Evolutionary conservation across 2,797 vertebrate genomes (phyloP).

Genomic region (Sebastes miniatus): DNA sequence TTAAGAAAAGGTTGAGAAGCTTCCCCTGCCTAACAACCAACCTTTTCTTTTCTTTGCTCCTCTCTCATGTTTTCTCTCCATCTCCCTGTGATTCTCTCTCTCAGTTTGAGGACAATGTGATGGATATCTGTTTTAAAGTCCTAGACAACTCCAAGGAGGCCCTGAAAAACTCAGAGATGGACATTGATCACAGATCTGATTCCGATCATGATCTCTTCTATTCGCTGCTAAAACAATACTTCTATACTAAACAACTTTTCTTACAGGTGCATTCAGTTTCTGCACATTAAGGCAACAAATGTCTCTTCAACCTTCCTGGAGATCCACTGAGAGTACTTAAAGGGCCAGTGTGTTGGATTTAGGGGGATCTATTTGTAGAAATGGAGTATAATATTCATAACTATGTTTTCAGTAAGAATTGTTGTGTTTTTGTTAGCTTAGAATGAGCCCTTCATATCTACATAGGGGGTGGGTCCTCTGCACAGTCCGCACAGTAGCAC

Average conservation of each 20-base stretch:
- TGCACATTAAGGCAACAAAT: too few relatives aligned
- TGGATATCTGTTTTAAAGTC: slow-evolving; percentile 89
- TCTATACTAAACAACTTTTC: too few relatives aligned
- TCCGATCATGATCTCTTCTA: slow-evolving; percentile 68
- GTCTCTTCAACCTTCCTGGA: too few relatives aligned
- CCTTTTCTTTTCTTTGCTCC: neutral
- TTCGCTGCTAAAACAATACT: neutral
- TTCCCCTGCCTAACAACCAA: neutral
- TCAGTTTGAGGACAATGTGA: slow-evolving; percentile 87
- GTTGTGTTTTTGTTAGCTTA: too few relatives aligned
- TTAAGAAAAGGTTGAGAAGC: neutral
- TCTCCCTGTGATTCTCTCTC: neutral
- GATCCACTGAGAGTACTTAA: too few relatives aligned
- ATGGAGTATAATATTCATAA: too few relatives aligned
- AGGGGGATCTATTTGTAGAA: too few relatives aligned
- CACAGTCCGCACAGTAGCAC: too few relatives aligned
- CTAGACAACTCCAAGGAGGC: slow-evolving; percentile 84
- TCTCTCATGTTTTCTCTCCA: neutral
- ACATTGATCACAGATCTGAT: slow-evolving; percentile 79
- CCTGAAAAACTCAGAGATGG: slow-evolving; percentile 75
- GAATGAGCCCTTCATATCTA: too few relatives aligned
- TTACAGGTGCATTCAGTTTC: neutral
- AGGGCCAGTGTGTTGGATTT: too few relatives aligned
- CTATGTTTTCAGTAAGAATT: too few relatives aligned
- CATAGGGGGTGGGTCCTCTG: too few relatives aligned